Conservation (phyloP, 2,113 vertebrate genomes). For the Pelodiscus sinensis region DNA sequence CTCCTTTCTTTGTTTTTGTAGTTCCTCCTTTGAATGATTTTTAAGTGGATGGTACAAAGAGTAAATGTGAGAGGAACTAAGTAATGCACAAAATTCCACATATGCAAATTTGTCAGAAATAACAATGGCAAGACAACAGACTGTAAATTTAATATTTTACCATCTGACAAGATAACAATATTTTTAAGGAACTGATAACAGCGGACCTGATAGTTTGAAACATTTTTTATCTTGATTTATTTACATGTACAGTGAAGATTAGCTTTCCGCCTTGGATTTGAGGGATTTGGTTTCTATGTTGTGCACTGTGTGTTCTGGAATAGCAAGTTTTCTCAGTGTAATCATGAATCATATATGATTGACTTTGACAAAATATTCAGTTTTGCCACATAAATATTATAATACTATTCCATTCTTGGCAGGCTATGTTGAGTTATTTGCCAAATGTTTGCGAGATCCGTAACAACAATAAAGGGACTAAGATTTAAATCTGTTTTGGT, state of each 20-base stretch:
- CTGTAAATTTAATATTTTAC: conserved; percentile 2
- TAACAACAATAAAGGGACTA: not conserved
- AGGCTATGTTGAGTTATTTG: not conserved
- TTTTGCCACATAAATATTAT: not conserved
- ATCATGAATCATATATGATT: not conserved
- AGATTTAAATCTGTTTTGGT: not conserved
- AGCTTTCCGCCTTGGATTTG: not conserved
- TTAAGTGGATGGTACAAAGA: not conserved
- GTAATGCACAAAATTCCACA: fast-evolving
- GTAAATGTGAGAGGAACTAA: not conserved
- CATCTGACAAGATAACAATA: not conserved
- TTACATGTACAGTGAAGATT: not conserved
- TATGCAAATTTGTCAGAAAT: not conserved
- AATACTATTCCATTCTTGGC: not conserved
- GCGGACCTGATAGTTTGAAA: not conserved
- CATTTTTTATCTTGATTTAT: conserved; percentile 28
- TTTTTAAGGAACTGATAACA: not conserved
- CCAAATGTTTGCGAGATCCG: not conserved
- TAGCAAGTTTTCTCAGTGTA: not conserved
- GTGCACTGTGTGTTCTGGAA: not conserved
- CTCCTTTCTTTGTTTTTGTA: not conserved
- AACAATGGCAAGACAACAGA: not conserved
- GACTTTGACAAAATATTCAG: not conserved
- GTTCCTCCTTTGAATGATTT: not conserved
- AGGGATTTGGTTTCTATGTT: not conserved